These are phyloP conservation scores for Hyposoter dolosus DNA, from an alignment of 2,888 invertebrate genomes.

Conservation along the genomic window DNA sequence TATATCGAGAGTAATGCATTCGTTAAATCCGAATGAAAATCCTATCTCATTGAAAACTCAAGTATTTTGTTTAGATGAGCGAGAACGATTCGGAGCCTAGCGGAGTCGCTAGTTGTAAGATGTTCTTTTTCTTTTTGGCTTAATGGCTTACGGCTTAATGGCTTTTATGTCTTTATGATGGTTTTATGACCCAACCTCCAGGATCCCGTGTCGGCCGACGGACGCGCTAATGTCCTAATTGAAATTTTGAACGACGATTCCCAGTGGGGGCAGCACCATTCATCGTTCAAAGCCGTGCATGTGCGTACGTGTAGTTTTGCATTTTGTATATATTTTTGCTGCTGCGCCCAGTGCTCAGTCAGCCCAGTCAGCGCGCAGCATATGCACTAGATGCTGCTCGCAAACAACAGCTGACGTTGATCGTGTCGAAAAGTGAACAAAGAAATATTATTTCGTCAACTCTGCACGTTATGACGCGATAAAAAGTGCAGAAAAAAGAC, in stretches of 20 bases:
- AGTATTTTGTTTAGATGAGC: too few species aligned
- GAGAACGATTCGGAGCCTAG: too few species aligned
- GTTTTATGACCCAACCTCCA: too few species aligned
- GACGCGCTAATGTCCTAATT: neutral
- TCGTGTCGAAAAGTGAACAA: constrained; percentile 24
- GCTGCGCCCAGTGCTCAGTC: too few species aligned
- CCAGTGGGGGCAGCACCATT: constrained; percentile 6
- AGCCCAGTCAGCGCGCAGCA: neutral
- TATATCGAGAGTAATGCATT: too few species aligned
- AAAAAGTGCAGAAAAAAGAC: neutral
- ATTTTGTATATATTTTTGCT: neutral
- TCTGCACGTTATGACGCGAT: neutral
- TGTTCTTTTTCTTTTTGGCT: too few species aligned
- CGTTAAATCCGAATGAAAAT: too few species aligned
- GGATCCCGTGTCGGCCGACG: too few species aligned
- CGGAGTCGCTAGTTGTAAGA: too few species aligned
- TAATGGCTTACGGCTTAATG: too few species aligned
- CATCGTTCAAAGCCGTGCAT: neutral
- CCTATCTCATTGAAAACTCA: too few species aligned
- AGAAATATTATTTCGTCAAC: neutral
- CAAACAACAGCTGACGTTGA: constrained; percentile 28
- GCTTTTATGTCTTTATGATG: too few species aligned
- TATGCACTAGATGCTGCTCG: neutral
- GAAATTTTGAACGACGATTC: neutral
- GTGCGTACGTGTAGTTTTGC: constrained; percentile 1